Evolutionary conservation across 1,140 invertebrate genomes (phyloP), one percentile per base, ranked within the genome.

Genomic region (Drosophila ironensis): DNA sequence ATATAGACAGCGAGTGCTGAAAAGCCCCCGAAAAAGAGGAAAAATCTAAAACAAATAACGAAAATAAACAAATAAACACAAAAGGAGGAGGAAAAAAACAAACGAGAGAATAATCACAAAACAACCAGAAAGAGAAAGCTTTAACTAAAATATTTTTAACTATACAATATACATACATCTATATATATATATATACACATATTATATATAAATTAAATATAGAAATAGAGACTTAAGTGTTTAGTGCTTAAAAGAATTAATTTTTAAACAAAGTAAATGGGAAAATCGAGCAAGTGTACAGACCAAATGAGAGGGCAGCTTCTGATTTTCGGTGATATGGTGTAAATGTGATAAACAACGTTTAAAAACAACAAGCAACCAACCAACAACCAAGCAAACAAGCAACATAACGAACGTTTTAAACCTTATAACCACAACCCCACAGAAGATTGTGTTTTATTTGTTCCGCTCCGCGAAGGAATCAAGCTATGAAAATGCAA

Each of bases 301-400:
- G 81, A 82, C 38, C 51, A 66, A 53, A 45, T 53, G 37, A n/a
- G 41, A 57, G 40, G 63, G 66, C 67, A 75, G 71, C 76, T 86
- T 80, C 80, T 86, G 75, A 80, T 87, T 86, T 84, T 86, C 80
- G 80, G 80, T 86, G 80, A 86, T 86, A 86, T 86, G 80, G 80
- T 86, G 80, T 86, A 86, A 80, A 86, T 86, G 80, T 86, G 80
- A 86, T 86, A 86, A 80, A 86, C 68, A 86, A 76, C 28, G 76
- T 81, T 81, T 71, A 81, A 72, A 75, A 70, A 71, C 46, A 48
- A 60, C 33, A 50, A 68, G 19, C 9, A 60, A 61, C 46, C 17
- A 44, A 57, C 17, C 28, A 61, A n/a, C 9, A 60, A 61, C 46
- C 17, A 44, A 57, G 12, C 28, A 61, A 48, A 60, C 33, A 50